A percentile compares a stretch with the other conserved stretches of the same genome.
Conservation (phyloP, 2,797 vertebrate genomes). For the Characodon lateralis region DNA sequence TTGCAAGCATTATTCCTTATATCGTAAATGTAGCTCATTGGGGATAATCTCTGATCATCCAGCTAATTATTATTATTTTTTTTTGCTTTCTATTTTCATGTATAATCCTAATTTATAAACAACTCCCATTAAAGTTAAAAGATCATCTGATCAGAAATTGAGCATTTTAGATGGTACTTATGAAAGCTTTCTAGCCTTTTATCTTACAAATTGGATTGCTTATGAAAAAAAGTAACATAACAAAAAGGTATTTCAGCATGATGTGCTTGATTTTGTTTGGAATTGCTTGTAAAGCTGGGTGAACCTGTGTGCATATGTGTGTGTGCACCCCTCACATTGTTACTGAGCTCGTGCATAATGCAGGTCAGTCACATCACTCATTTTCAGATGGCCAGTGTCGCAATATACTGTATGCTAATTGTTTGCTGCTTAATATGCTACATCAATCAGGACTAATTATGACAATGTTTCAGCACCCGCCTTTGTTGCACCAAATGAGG, state of each 20-base stretch:
- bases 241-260: constrained; percentile 64
- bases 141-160: constrained; percentile 23
- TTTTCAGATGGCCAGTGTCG: constrained; percentile 70
- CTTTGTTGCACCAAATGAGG: constrained; percentile 61
- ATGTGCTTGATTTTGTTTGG: constrained; percentile 18
- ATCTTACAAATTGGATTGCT: constrained; percentile 77
- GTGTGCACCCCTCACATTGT: not conserved
- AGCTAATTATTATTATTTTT: constrained; percentile 2
- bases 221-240: constrained; percentile 63
- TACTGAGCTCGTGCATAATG: constrained; percentile 38
- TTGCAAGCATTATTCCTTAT: not conserved
- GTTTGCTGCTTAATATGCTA: constrained; percentile 86
- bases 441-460: constrained; percentile 95
- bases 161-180: constrained; percentile 43
- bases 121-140: constrained; percentile 16
- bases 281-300: constrained; percentile 11
- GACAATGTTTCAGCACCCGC: constrained; percentile 72
- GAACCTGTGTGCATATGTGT: not conserved
- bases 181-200: constrained; percentile 64
- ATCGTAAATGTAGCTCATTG: constrained; percentile 27
- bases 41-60: constrained; percentile 30
- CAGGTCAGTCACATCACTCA: constrained; percentile 69
- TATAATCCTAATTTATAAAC: constrained; percentile 26
- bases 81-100: constrained; percentile 2
- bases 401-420: constrained; percentile 83